Base-by-base conservation (phyloP, 2,888 invertebrate species). In the Cylindroiulus punctatus region DNA sequence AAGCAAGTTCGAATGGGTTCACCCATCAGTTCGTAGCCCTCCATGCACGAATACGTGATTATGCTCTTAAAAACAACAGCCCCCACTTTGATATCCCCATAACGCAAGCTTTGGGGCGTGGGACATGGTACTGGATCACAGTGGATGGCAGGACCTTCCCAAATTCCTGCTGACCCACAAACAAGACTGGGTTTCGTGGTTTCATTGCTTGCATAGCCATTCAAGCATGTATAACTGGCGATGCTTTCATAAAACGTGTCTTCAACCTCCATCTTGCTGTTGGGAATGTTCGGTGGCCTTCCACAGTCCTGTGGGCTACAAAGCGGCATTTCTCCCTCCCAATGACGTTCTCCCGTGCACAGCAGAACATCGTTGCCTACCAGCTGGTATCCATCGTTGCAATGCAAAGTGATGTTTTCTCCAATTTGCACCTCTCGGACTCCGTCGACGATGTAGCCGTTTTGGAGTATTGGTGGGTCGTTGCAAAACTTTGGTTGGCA, bases 401-500 rank as follows among this genome's bases (percentile, higher is more conserved):
- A 86, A 17, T 26, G 65, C n/a, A 86, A 44, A 1, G 84, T 65
- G 5, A 86, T 76, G n/a, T 65, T 42, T 84, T 86, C 65, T 8
- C 84, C 86, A 19, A 86, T 52, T 42, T 32, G 42, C 14, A 76
- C 52, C 42, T 76, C 86, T 32, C n/a, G 17, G 12, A 40, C 19
- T 12, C n/a, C 84, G 42, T 42, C 42, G 26, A 47, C 32, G 47
- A 88, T 40, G 26, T 26, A 44, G 22, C 87, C 88, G 44, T 87
- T 86, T 87, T 89, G 88, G 0, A 87, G 87, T 12, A 87, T 83
- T 10, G 89, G 88, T 3, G 92, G 92, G 0, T 89, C 88, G 5
- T 89, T 90, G 88, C 93, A 93, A 83, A 90, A 90, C 17, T 91
- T 89, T 3, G 91, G 90, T 81, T 90, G 88, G 88, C 93, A 93